Base-by-base conservation (phyloP, 2,113 vertebrate species). In the Cricetomys ansorgei region DNA sequence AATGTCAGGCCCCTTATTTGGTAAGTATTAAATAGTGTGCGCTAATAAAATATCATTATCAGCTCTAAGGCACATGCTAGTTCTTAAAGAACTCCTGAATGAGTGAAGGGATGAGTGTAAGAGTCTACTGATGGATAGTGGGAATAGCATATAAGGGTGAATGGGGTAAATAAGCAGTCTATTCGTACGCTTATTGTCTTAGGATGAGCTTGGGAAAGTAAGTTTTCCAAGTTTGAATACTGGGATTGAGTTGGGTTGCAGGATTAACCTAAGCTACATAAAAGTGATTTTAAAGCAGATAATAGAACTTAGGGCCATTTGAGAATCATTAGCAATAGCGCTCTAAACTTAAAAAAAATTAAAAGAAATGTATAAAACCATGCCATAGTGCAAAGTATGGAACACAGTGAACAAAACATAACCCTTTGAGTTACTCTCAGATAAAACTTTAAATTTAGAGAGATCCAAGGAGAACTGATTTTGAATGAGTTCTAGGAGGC, bases 401-500 rank as follows among this genome's bases (percentile, higher is more conserved):
- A 95, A 94, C 57, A 89, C 25, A 72, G 23, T 12, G 92, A 94
- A 77, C 21, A 88, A 67, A 88, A 81, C 27, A 64, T 81, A 80
- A 96, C n/a, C 48, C 69, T 80, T 70, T 95, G 40, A 94, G 34
- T 92, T 88, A 83, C 48, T 86, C 73, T 59, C 79, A 59, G 77
- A 77, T 75, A 50, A 83, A 93, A 84, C n/a, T 94, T 91, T 89
- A 76, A 93, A 86, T 94, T 94, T 67, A 73, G 34, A 76, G 53
- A 67, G 27, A 88, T 85, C 8, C 91, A 43, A 84, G 6, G 48
- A 92, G 25, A 94, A 95, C 70, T 59, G 91, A 50, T 88, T 80
- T 96, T 88, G 53, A 92, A 93, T 91, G 72, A 70, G 55, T 75
- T 86, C 53, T 72, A 92, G 17, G 37, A 40, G 70, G 4, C 85